Conservation (phyloP, 2,113 vertebrate species). For the Bubalus kerabau region DNA sequence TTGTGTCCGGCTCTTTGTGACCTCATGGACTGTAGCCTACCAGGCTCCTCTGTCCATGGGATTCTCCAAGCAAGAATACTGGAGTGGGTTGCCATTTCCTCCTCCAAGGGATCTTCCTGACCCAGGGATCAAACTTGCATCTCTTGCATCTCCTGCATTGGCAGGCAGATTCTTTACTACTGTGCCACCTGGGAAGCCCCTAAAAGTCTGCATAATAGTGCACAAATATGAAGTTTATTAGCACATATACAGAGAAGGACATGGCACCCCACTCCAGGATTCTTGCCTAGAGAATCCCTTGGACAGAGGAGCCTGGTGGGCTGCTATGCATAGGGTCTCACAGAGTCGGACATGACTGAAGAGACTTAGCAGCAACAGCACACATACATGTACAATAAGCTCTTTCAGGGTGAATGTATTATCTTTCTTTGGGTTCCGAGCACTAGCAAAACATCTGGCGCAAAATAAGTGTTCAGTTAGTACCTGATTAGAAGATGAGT, state of each 20-base stretch:
- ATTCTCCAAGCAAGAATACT: neutral
- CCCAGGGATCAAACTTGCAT: neutral
- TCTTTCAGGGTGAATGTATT: neutral
- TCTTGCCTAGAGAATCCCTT: neutral
- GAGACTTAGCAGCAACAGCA: neutral
- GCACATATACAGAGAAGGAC: neutral
- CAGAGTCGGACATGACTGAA: neutral
- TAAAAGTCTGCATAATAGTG: neutral
- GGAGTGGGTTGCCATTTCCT: neutral
- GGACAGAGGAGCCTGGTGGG: neutral
- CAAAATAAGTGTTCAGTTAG: neutral
- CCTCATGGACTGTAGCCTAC: fast-evolving
- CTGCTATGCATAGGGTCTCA: fast-evolving
- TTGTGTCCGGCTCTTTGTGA: neutral
- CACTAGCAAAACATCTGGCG: neutral
- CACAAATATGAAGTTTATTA: neutral
- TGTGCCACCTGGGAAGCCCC: neutral
- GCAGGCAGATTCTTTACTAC: neutral
- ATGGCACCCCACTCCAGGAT: neutral
- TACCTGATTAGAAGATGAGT: neutral
- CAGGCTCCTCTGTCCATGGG: neutral
- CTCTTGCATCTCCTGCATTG: neutral
- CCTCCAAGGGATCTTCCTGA: neutral
- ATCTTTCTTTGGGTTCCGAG: neutral
- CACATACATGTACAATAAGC: neutral